A percentile compares a stretch with the other conserved stretches of the same genome.
phyloP scores from a whole-genome alignment of 1,140 invertebrate genomes.

The Brachionus asplanchnoidis region DNA sequence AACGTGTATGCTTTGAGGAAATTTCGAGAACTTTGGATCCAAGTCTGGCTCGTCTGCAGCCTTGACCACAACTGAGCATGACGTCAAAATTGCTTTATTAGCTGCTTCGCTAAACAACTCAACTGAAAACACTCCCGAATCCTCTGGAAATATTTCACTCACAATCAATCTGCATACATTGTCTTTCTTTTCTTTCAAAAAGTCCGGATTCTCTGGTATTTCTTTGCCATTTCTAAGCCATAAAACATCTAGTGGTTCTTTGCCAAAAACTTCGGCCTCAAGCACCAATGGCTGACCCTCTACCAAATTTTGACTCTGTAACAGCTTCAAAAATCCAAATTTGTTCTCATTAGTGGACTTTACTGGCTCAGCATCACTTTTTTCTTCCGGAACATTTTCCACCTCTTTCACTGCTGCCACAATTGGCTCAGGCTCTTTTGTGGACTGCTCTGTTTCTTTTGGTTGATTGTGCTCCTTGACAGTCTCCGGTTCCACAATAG shows the following conservation, averaged over 20 bases:
- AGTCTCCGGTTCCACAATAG: not conserved
- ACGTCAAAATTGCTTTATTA: not conserved
- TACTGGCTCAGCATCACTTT: not conserved
- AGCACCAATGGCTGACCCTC: slow-evolving; percentile 31
- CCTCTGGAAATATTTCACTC: slow-evolving; percentile 42
- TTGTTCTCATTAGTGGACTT: not conserved
- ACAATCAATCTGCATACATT: slow-evolving; percentile 32
- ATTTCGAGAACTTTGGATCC: slow-evolving; percentile 25
- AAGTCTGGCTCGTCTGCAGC: slow-evolving; percentile 27
- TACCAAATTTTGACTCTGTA: slow-evolving; percentile 29
- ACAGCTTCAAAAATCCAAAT: not conserved
- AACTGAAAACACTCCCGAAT: slow-evolving; percentile 40
- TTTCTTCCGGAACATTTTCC: not conserved
- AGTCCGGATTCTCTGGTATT: slow-evolving; percentile 42
- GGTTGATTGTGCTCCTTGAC: not conserved
- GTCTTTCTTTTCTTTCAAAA: slow-evolving; percentile 25
- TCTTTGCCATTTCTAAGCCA: slow-evolving; percentile 43
- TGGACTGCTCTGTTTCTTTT: not conserved
- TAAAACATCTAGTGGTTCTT: not conserved
- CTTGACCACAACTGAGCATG: slow-evolving; percentile 35
- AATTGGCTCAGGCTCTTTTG: not conserved
- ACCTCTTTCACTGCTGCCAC: not conserved
- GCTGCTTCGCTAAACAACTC: not conserved
- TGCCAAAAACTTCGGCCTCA: not conserved
- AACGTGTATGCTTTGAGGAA: not conserved